Base-by-base conservation (phyloP, 1,140 invertebrate genomes). In the Melanaphis sacchari region DNA sequence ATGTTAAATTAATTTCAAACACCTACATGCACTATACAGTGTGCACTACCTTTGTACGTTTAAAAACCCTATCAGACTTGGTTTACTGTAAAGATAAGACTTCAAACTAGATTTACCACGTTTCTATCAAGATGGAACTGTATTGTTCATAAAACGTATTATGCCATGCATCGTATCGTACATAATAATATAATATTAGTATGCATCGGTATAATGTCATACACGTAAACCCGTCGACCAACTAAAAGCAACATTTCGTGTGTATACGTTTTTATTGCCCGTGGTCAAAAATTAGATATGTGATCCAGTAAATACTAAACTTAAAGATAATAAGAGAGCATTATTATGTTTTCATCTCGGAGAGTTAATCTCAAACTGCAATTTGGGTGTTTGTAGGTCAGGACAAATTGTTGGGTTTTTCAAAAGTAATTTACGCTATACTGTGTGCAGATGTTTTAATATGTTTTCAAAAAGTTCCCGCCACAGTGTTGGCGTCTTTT, bases 361-460 rank as follows among this genome's bases (percentile, higher is more conserved):
- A 76, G 31, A n/a, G 5, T 76, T 76, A n/a, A 76, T 76, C n/a
- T 76, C n/a, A 21, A n/a, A 76, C 31, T n/a, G 31, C 59, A 1
- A n/a, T n/a, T 76, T 76, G 59, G 31, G 31, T n/a, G 15, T 15
- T 76, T n/a, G 11, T n/a, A 5, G 15, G 31, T 76, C 31, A 36
- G 31, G 4, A n/a, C 31, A 18, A n/a, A 76, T 36, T n/a, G 59
- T 59, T 6, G 59, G 59, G 31, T 76, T 76, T 66, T 76, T 76
- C 59, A 76, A 76, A 76, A 76, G 59, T 76, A 76, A n/a, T 76
- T 76, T 76, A 76, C 59, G n/a, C n/a, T n/a, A n/a, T n/a, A n/a
- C n/a, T 18, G 31, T 5, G 8, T 31, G 24, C 9, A 84, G 11
- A 41, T 40, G 38, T 24, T 84, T 26, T 84, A 38, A 24, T 24